These are phyloP conservation scores for Choristoneura fumiferana DNA, from an alignment of 1,140 invertebrate species.

Conservation along the genomic window DNA sequence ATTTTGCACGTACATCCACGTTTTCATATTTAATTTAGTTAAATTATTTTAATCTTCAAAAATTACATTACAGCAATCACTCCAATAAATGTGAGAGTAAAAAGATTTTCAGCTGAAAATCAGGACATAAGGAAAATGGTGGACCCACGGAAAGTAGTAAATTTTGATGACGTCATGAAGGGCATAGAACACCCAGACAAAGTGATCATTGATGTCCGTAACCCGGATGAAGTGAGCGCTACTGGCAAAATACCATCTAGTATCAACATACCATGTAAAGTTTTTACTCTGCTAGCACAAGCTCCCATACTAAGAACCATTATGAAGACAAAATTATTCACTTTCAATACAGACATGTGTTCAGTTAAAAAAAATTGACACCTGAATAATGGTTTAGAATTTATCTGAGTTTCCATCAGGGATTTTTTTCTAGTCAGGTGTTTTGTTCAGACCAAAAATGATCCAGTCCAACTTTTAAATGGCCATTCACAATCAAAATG, in stretches of 20 bases:
- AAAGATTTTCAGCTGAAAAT: constrained; percentile 1
- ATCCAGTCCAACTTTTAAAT: too few relatives aligned
- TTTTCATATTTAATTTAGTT: too few relatives aligned
- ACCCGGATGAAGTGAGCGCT: constrained; percentile 81
- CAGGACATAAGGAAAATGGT: constrained; percentile 36
- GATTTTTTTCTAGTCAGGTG: too few relatives aligned
- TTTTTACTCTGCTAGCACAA: constrained; percentile 14
- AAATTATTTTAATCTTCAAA: not conserved
- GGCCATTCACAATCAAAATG: too few relatives aligned
- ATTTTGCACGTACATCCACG: too few relatives aligned
- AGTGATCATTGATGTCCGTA: constrained; percentile 83
- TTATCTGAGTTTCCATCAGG: too few relatives aligned
- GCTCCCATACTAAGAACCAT: too few relatives aligned
- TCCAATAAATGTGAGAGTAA: not conserved
- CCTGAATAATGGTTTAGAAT: too few relatives aligned
- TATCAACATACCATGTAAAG: constrained; percentile 85
- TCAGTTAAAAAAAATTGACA: too few relatives aligned
- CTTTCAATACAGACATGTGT: too few relatives aligned
- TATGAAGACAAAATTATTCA: too few relatives aligned
- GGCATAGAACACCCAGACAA: constrained; percentile 59
- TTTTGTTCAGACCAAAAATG: too few relatives aligned
- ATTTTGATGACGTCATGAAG: constrained; percentile 61
- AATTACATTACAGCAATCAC: not conserved
- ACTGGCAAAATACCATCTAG: constrained; percentile 83
- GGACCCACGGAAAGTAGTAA: constrained; percentile 50